phyloP scores from a whole-genome alignment of 2,888 invertebrate genomes.

The Ophion obscuratus region DNA sequence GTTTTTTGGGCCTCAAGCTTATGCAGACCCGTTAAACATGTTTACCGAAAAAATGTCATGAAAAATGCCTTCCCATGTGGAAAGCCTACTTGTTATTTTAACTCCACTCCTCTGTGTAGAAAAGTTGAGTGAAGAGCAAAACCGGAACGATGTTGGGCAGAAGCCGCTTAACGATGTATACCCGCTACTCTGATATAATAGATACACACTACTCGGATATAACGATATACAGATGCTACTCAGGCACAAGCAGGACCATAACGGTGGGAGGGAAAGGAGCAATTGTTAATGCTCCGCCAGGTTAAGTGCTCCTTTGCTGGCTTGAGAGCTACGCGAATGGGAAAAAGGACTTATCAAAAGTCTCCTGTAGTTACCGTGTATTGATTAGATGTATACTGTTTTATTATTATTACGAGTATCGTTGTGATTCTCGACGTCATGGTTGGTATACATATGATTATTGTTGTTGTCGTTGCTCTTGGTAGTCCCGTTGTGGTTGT shows the following conservation, averaged over 20 bases:
- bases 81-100: not conserved
- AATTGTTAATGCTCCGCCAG: slow-evolving; percentile 14
- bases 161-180: slow-evolving; percentile 26
- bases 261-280: not conserved
- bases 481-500: too few relatives aligned
- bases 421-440: too few relatives aligned
- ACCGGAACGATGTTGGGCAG: slow-evolving; percentile 9
- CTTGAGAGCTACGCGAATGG: slow-evolving; percentile 36
- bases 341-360: slow-evolving; percentile 51
- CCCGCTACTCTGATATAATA: not conserved
- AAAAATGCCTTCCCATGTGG: too few relatives aligned
- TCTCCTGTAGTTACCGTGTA: not conserved
- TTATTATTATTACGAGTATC: not conserved
- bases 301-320: slow-evolving; percentile 42
- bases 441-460: too few relatives aligned
- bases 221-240: too few relatives aligned
- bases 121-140: not conserved
- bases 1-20: too few relatives aligned
- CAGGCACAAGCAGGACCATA: slow-evolving; percentile 2
- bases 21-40: too few relatives aligned
- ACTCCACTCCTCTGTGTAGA: not conserved
- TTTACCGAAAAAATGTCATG: too few relatives aligned
- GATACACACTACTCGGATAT: too few relatives aligned
- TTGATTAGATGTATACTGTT: not conserved
- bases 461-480: too few relatives aligned